Percentiles rank a stretch among this genome's conserved stretches.
Evolutionary conservation across 2,113 vertebrate genomes (phyloP).

Genomic region (Larimichthys polyactis): DNA sequence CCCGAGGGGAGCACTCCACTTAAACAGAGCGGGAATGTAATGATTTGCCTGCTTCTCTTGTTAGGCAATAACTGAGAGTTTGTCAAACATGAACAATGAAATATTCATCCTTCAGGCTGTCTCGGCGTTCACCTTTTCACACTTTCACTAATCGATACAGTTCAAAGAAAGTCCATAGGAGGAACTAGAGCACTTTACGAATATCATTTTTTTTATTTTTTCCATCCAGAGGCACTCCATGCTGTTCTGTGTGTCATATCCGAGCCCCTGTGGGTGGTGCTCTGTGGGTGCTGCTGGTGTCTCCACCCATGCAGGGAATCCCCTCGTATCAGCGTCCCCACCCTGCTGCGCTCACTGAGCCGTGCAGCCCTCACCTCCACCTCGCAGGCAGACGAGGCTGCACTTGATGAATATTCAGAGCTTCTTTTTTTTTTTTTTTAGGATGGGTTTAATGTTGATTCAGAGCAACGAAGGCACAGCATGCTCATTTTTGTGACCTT

Average conservation of each 20-base stretch:
- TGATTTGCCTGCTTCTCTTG: constrained; percentile 29
- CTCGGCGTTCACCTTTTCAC: constrained; percentile 25
- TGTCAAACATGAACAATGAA: constrained; percentile 59
- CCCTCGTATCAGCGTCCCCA: constrained; percentile 2
- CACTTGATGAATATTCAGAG: constrained; percentile 55
- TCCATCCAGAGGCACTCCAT: not conserved
- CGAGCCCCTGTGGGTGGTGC: not conserved
- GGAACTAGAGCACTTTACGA: not conserved
- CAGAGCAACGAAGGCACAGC: not conserved
- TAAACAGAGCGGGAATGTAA: constrained; percentile 26
- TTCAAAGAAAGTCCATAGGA: constrained; percentile 16
- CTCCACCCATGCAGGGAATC: constrained; percentile 28
- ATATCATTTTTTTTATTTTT: not conserved
- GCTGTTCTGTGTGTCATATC: not conserved
- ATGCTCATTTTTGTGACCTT: constrained; percentile 34
- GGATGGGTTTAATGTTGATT: constrained; percentile 16
- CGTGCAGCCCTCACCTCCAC: constrained; percentile 11
- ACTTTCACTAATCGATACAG: constrained; percentile 1
- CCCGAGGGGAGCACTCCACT: constrained; percentile 44
- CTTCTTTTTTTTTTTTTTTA: not conserved
- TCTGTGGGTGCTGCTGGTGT: constrained; percentile 2
- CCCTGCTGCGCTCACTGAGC: constrained; percentile 27
- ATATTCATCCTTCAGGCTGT: constrained; percentile 31
- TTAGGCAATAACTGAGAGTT: constrained; percentile 42
- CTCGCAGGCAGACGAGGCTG: constrained; percentile 2